Percentiles rank a stretch among this genome's conserved stretches.
Evolutionary conservation across 2,888 invertebrate genomes (phyloP).

Genomic region (Chironomus tentans): DNA sequence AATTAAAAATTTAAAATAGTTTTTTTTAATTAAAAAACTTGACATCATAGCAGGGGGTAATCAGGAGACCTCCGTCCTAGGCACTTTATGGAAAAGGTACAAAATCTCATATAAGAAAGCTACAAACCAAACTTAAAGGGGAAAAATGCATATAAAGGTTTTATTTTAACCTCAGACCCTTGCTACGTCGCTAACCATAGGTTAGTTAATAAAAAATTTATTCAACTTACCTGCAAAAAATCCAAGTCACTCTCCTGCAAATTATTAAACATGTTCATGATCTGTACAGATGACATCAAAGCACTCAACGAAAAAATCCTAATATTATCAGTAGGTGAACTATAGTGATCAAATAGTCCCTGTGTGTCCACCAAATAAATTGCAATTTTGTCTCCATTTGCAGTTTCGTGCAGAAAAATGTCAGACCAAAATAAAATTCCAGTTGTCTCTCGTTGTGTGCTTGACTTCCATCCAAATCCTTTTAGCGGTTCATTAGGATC

Average conservation of each 20-base stretch:
- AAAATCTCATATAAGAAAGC: no score
- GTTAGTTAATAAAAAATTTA: no score
- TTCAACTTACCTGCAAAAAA: conserved; percentile 21
- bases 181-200: no score
- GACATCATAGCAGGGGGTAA: no score
- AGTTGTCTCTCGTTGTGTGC: conserved; percentile 21
- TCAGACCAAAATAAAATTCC: conserved; percentile 27
- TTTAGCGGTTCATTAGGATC: background rate
- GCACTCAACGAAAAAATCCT: conserved; percentile 24
- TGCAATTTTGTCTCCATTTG: conserved; percentile 17
- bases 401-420: conserved; percentile 7
- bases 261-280: conserved; percentile 21
- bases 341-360: conserved; percentile 25
- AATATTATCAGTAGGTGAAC: conserved; percentile 22
- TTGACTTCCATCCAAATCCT: conserved; percentile 27
- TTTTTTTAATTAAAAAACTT: no score
- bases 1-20: no score
- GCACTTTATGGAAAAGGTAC: no score
- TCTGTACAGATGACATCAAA: conserved; percentile 21
- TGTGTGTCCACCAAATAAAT: conserved; percentile 27
- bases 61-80: no score
- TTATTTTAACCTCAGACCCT: no score
- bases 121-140: no score
- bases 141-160: no score
- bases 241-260: conserved; percentile 26